Base-by-base conservation (phyloP, 2,888 invertebrate species). In the Exocentrus adspersus region DNA sequence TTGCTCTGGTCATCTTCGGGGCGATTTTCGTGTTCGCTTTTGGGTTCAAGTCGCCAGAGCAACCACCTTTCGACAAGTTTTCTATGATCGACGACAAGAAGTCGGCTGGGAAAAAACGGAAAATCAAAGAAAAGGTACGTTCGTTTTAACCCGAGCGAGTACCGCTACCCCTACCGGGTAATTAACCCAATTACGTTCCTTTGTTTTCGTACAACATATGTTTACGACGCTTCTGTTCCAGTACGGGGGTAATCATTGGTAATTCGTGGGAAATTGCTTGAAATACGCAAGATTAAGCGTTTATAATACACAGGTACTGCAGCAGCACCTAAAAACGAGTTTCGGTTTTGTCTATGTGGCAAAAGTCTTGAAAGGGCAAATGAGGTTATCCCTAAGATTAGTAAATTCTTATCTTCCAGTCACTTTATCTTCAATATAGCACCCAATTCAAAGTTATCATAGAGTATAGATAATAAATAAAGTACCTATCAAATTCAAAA, bases 61-160 rank as follows among this genome's bases (percentile, higher is more conserved):
- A 92, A 83, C 93, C 93, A 78, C 90, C 91, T 78, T 91, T 92
- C 81, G 90, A 90, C 78, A 90, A 91, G 82, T 84, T 91, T 68
- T 86, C 88, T 68, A 86, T 88, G 42, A 82, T 86, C 72, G 89
- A 89, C 80, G 90, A 91, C 77, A 87, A 87, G 80, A 91, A 90
- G 84, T 86, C 87, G 68, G 85, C 87, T 75, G 87, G 83, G 76
- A 90, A 90, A 83, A 91, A 90, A 81, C 86, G 87, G 75, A 90
- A 90, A 86, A 85, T 84, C 74, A 90, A 90, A 83, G 90, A 90
- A 79, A 91, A 90, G 88, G 90, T 90, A 80, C 64, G 56, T 32
- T 24, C 12, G 9, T 48, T 48, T 28, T 1, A n/a, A n/a, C n/a
- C 14, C 14, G 2, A n/a, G 14, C 2, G 12, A 12, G n/a, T 4